Percentiles rank a stretch among this genome's conserved stretches.
Conservation (phyloP, 2,113 vertebrate genomes). For the Leuciscus idus region DNA sequence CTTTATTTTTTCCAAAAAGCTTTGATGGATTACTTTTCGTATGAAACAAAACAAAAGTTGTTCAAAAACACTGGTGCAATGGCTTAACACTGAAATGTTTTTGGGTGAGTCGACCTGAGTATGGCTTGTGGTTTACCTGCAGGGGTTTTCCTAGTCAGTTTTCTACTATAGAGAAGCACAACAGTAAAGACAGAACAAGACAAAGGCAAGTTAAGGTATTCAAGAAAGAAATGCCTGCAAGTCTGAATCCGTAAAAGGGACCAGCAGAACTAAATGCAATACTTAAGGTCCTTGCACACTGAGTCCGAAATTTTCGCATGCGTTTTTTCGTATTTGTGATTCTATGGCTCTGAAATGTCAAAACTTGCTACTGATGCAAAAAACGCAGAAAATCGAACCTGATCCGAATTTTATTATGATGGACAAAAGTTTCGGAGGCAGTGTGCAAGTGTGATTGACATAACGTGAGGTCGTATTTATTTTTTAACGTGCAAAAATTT, state of each 20-base stretch:
- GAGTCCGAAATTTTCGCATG: too few relatives aligned
- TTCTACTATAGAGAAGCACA: conserved; percentile 96
- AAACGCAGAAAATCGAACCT: too few relatives aligned
- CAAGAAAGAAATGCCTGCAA: conserved; percentile 59
- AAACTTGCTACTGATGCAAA: too few relatives aligned
- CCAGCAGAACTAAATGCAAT: conserved; percentile 1
- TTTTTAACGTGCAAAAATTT: too few relatives aligned
- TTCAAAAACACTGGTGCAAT: conserved; percentile 69
- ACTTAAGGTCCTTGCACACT: background rate
- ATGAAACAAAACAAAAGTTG: conserved; percentile 26
- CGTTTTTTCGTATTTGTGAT: too few relatives aligned
- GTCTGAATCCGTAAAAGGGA: conserved; percentile 50
- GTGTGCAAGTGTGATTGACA: too few relatives aligned
- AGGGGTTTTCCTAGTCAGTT: conserved; percentile 95
- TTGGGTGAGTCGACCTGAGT: conserved; percentile 83
- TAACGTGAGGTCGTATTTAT: too few relatives aligned
- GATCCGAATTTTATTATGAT: too few relatives aligned
- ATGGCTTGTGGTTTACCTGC: conserved; percentile 90
- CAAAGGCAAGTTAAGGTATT: conserved; percentile 89
- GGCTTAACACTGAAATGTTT: conserved; percentile 87
- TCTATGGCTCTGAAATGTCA: too few relatives aligned
- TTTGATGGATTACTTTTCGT: conserved; percentile 68
- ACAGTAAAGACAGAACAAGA: conserved; percentile 94
- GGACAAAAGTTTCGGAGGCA: too few relatives aligned
- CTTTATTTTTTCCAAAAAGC: conserved; percentile 24